Evolutionary conservation across 2,888 invertebrate genomes (phyloP), one percentile per base, ranked within the genome.

Genomic region (Mesochorus sp.): DNA sequence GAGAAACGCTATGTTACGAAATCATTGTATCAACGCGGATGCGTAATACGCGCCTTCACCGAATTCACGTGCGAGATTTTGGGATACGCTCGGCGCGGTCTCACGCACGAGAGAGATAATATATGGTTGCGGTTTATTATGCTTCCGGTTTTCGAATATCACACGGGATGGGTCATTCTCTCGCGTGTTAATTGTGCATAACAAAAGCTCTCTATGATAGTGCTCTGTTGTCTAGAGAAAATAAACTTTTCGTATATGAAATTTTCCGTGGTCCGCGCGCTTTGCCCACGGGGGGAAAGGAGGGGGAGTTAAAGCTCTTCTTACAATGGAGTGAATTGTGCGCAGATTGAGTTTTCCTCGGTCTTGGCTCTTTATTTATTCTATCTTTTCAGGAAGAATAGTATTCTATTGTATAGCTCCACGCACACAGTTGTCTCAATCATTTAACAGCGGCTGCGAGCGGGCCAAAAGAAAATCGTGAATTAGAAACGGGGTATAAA

Each of bases 121-220:
- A n/a, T n/a, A n/a, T n/a, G n/a, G n/a, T n/a, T n/a, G n/a, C n/a
- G n/a, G n/a, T n/a, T n/a, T n/a, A 14, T 1, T 51, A 1, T 12
- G 24, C 0, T 53, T 53, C 14, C 24, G 12, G 12, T 28, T 51
- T 39, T 68, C 49, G 51, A 68, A 68, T 72, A 59, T 72, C 72
- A 28, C 31, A n/a, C n/a, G n/a, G 24, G 51, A 71, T 76, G 57
- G 75, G 47, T 75, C 75, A 72, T 62, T 62, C 62, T 62, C 62
- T 62, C 8, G 47, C 14, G 37, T n/a, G n/a, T 75, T 68, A 55
- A 75, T 75, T 75, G 61, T 75, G n/a, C n/a, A 53, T 47, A 68
- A 61, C 61, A 12, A n/a, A n/a, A n/a, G n/a, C 61, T 19, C 59
- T 42, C 17, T 51, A 5, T 37, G 21, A 17, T 28, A n/a, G 12